phyloP scores from a whole-genome alignment of 2,113 vertebrate genomes.

The Psophia crepitans region DNA sequence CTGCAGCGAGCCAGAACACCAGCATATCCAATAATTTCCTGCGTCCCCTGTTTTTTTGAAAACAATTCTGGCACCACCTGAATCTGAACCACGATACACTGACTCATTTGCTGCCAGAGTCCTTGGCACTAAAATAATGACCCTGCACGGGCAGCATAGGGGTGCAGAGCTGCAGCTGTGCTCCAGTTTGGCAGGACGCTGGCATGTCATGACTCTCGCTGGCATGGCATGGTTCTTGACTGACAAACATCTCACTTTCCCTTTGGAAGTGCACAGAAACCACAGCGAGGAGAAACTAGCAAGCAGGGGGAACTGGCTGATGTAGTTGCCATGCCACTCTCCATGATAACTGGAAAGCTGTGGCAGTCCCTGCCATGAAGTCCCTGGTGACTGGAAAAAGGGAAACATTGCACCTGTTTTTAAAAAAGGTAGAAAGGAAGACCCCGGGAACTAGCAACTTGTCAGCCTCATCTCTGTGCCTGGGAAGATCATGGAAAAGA shows the following conservation, averaged over 20 bases:
- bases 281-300: background rate
- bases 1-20: background rate
- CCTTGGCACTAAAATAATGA: background rate
- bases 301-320: too few species aligned
- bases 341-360: too few species aligned
- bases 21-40: background rate
- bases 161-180: background rate
- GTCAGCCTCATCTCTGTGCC: too few species aligned
- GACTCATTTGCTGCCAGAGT: background rate
- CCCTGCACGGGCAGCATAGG: background rate
- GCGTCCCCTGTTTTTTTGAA: background rate
- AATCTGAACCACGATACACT: background rate
- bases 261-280: background rate
- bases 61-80: background rate
- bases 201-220: accelerated
- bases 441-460: too few species aligned
- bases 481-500: too few species aligned
- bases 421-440: too few species aligned
- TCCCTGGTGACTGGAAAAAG: too few species aligned
- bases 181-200: background rate
- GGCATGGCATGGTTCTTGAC: too few species aligned
- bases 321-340: too few species aligned
- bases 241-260: background rate
- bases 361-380: too few species aligned
- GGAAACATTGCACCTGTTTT: too few species aligned